Evolutionary conservation across 2,797 vertebrate species (phyloP).

Genomic region (Enteromius trimaculatus): DNA sequence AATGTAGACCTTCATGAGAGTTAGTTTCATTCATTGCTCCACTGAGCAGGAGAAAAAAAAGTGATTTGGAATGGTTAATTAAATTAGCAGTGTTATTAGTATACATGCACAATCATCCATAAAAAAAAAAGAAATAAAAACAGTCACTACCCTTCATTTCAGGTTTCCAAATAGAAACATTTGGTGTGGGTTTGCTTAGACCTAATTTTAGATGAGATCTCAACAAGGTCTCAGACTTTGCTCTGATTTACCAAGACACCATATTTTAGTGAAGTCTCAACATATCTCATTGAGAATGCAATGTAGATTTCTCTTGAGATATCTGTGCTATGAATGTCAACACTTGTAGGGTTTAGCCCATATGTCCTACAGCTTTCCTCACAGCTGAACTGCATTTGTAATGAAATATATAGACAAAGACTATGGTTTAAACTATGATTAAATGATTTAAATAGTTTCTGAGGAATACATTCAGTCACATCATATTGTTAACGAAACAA

Average conservation of each 20-base stretch:
- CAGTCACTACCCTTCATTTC: not conserved
- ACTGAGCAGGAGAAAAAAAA: not conserved
- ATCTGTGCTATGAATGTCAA: not conserved
- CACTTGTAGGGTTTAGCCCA: not conserved
- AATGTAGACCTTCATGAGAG: constrained; percentile 57
- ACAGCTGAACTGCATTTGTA: not conserved
- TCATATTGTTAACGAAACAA: not conserved
- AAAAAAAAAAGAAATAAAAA: too few species aligned
- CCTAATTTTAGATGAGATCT: not conserved
- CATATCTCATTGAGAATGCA: not conserved
- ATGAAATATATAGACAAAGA: not conserved
- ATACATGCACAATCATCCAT: not conserved
- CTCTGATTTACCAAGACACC: not conserved
- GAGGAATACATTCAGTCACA: not conserved
- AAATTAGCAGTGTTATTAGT: constrained; percentile 57
- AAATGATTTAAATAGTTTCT: not conserved
- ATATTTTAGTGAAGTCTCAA: not conserved
- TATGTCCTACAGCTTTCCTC: not conserved
- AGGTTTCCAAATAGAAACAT: not conserved
- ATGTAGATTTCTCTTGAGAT: not conserved
- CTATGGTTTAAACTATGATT: not conserved
- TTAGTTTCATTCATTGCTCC: constrained; percentile 38
- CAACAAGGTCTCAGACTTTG: not conserved
- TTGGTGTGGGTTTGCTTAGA: not conserved
- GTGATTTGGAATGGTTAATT: constrained; percentile 54